Evolutionary conservation across 2,797 vertebrate genomes (phyloP), one percentile per base, ranked within the genome.

Genomic region (Anas capensis): DNA sequence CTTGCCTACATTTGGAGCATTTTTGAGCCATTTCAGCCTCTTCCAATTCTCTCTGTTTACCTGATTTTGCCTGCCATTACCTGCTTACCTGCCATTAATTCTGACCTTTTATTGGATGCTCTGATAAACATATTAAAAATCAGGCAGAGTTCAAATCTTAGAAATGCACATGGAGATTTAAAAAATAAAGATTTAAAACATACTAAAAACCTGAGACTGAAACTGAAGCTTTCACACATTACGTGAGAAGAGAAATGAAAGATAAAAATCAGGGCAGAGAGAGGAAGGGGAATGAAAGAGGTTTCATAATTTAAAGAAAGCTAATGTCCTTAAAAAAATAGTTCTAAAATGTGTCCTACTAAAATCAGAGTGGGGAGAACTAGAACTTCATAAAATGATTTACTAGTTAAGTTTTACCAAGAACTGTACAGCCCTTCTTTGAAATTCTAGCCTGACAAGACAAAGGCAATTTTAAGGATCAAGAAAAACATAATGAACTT

Each of bases 401-500:
- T 42, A 19, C 40, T 12, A 72, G 9, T 48, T 48, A 82, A 82
- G 11, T 68, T 82, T 84, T 82, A n/a, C 54, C 11, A 36, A 44
- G 18, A 58, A 70, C 48, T 42, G 3, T 36, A 53, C 10, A 70
- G 13, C 5, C 24, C 14, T 89, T 24, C n/a, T 89, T 70, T 85
- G 60, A 91, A 80, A 87, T 87, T 89, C 20, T 33, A 87, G 36
- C 15, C 49, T 93, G 44, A 57, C 24, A 61, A 95, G 78, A 95
- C 64, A 93, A 89, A 94, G n/a, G 33, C 33, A 85, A 81, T 90
- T 93, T 93, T 75, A 85, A 94, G 60, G 49, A 97, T 94, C 49
- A 87, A 92, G 57, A 49, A 85, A 77, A 80, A 61, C 31, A 85
- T 56, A 82, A 82, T 60, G 16, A 88, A 89, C 64, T 31, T 53